phyloP scores from a whole-genome alignment of 1,140 invertebrate species.

The Andrena cerasifolii region DNA sequence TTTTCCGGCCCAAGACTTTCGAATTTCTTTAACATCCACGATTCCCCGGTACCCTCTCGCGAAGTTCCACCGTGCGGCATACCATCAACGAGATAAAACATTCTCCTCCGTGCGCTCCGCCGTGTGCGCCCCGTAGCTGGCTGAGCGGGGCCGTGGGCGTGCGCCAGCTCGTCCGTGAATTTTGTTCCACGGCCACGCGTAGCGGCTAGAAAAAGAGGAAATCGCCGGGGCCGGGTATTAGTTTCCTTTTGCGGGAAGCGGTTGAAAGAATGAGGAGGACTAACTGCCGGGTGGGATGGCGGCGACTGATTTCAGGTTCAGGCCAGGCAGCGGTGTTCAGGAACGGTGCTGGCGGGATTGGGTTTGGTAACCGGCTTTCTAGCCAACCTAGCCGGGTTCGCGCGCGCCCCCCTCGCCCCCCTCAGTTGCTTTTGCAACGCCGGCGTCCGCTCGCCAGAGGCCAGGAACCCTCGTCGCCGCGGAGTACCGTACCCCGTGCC shows the following conservation, averaged over 20 bases:
- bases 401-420: constrained; percentile 35
- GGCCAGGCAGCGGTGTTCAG: constrained; percentile 60
- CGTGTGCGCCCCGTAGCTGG: constrained; percentile 32
- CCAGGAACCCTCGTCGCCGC: constrained; percentile 63
- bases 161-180: constrained; percentile 62
- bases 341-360: constrained; percentile 70
- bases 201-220: constrained; percentile 63
- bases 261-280: constrained; percentile 59
- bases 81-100: constrained; percentile 49
- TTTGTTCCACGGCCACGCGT: constrained; percentile 53
- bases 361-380: constrained; percentile 78
- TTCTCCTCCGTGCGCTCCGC: constrained; percentile 18
- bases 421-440: constrained; percentile 68
- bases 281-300: constrained; percentile 56
- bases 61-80: constrained; percentile 34
- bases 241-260: constrained; percentile 66
- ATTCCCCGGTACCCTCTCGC: background rate
- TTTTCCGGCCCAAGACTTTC: constrained; percentile 18
- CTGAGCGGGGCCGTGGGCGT: constrained; percentile 54
- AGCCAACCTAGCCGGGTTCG: constrained; percentile 58
- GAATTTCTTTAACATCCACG: constrained; percentile 33
- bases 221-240: constrained; percentile 59
- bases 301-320: constrained; percentile 70
- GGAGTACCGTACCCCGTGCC: constrained; percentile 47
- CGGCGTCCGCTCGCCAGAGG: constrained; percentile 70